Percentiles rank a stretch among this genome's conserved stretches.
These are phyloP conservation scores for Neuroscelio doddi DNA, from an alignment of 2,888 invertebrate species.

Conservation along the genomic window DNA sequence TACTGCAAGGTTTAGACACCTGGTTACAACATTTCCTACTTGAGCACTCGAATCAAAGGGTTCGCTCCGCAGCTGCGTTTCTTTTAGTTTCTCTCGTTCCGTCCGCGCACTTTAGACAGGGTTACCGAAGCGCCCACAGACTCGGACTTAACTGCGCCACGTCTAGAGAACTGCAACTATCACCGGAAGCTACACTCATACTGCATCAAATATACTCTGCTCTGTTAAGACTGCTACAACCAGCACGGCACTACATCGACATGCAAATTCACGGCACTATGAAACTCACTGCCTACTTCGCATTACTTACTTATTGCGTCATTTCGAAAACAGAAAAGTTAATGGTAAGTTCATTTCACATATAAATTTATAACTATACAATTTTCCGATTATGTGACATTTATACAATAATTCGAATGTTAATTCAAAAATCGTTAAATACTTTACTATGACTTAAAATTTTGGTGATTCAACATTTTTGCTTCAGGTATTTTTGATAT, in stretches of 20 bases:
- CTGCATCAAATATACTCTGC: conserved; percentile 82
- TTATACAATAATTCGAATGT: no score
- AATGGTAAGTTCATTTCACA: conserved; percentile 80
- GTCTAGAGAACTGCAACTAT: conserved; percentile 66
- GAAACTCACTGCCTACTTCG: conserved; percentile 94
- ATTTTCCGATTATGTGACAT: no score
- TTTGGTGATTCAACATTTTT: no score
- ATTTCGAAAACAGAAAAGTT: conserved; percentile 92
- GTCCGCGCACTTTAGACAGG: conserved; percentile 90
- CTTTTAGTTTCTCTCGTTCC: conserved; percentile 93
- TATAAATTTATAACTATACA: neutral
- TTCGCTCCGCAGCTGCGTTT: conserved; percentile 91
- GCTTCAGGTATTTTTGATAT: no score
- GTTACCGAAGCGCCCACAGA: conserved; percentile 80
- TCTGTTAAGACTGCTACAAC: conserved; percentile 82
- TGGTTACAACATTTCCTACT: conserved; percentile 94
- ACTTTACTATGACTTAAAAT: no score
- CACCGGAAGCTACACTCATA: conserved; percentile 76
- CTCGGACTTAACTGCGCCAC: conserved; percentile 76
- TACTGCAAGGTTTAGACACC: conserved; percentile 90
- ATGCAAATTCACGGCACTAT: conserved; percentile 90
- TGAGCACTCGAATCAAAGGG: conserved; percentile 88
- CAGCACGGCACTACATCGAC: conserved; percentile 90
- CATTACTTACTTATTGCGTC: conserved; percentile 92
- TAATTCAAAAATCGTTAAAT: no score